Base-by-base conservation (phyloP, 2,888 invertebrate genomes). In the Epinotia ramella region DNA sequence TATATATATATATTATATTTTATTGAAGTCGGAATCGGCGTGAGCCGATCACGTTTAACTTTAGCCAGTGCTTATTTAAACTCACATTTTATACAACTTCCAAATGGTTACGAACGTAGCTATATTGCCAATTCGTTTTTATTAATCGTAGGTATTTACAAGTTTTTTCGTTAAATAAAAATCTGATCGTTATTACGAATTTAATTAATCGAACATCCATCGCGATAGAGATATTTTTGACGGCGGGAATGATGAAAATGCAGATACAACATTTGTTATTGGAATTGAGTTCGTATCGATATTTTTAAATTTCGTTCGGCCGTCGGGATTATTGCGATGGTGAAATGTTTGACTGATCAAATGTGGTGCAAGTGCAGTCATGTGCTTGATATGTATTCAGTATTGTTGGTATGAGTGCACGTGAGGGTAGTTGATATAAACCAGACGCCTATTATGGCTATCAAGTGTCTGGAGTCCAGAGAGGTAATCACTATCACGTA, bases 111-210 rank as follows among this genome's bases (percentile, higher is more conserved):
- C 9, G 3, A 13, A 6, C 9, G 1, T n/a, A 9, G 28, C 33
- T 16, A 62, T 62, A n/a, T 9, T 9, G 24, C 33, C 18, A 13
- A 33, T 13, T 11, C 12, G 28, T 18, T 67, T 67, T 20, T n/a
- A 67, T 13, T 28, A 57, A 20, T 12, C 56, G 56, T 53, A n/a
- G n/a, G n/a, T n/a, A 57, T 4, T 40, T 53, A 33, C n/a, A 66
- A 18, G 5, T 53, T 46, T 24, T 12, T 28, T n/a, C n/a, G 57
- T 44, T 46, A 59, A 59, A 24, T 24, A 24, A 57, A 59, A 66
- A 69, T 59, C 24, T 59, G 12, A 24, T 69, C 68, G 69, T 57
- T 69, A 18, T 60, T 60, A 60, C 59, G 60, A 28, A 69, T 69
- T 59, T 60, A 60, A 69, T 60, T 60, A 46, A 59, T 46, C n/a